These are phyloP conservation scores for Athrips mouffetella DNA, from an alignment of 2,888 invertebrate genomes.

Conservation along the genomic window DNA sequence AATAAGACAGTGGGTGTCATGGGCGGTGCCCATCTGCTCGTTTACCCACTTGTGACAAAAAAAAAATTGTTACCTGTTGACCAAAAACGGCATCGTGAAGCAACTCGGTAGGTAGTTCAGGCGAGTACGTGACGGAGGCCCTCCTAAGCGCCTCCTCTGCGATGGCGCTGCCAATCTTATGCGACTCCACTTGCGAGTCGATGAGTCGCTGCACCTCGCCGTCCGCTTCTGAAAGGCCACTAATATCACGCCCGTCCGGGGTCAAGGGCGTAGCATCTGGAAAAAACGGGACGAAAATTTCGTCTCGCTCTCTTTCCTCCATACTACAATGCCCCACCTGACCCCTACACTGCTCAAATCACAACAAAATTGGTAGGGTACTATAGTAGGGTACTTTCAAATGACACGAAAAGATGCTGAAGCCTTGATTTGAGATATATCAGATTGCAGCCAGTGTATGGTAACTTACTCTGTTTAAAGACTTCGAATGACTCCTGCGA, in stretches of 20 bases:
- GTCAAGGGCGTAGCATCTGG: conserved; percentile 11
- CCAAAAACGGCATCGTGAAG: conserved; percentile 52
- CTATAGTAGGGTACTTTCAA: too few species aligned
- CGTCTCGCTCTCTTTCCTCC: conserved; percentile 17
- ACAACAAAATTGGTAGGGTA: too few species aligned
- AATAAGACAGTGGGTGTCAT: too few species aligned
- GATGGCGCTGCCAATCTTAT: conserved; percentile 90
- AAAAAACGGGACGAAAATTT: conserved; percentile 10
- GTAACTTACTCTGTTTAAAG: conserved; percentile 53
- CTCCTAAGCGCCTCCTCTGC: conserved; percentile 84
- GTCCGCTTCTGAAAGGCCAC: conserved; percentile 67
- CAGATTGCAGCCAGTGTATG: too few species aligned
- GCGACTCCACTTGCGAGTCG: conserved; percentile 87
- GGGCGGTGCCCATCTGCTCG: too few species aligned
- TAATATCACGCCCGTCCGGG: conserved; percentile 12
- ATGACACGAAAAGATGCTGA: too few species aligned
- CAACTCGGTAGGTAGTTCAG: conserved; percentile 47
- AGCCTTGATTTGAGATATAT: too few species aligned
- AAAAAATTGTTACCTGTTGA: conserved; percentile 41
- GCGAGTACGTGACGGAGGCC: conserved; percentile 42
- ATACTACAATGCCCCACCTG: not conserved
- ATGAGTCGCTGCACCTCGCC: conserved; percentile 84
- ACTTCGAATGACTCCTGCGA: conserved; percentile 32
- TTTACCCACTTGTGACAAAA: too few species aligned
- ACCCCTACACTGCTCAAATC: too few species aligned